phyloP scores from a whole-genome alignment of 2,888 invertebrate species.

The Sericinus montela region DNA sequence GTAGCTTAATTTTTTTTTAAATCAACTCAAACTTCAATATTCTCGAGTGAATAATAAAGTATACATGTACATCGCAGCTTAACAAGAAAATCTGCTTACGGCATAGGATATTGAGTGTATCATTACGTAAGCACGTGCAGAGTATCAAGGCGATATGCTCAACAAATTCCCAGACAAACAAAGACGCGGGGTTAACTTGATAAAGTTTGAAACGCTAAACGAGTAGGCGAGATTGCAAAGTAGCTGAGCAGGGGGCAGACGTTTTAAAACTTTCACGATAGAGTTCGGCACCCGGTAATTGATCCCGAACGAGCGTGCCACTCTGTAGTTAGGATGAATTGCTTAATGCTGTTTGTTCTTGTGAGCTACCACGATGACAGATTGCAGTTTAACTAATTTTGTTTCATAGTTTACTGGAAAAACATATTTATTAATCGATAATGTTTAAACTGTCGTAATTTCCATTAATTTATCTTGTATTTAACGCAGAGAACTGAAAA shows the following conservation, averaged over 20 bases:
- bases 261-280: neutral
- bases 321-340: constrained; percentile 1
- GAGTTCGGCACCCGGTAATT: constrained; percentile 4
- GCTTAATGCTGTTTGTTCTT: constrained; percentile 20
- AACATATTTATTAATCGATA: too few relatives aligned
- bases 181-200: neutral
- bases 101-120: neutral
- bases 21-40: too few relatives aligned
- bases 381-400: constrained; percentile 11
- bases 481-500: too few relatives aligned
- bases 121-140: neutral
- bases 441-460: too few relatives aligned
- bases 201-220: neutral
- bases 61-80: too few relatives aligned
- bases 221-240: neutral
- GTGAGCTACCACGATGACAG: constrained; percentile 21
- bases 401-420: constrained; percentile 23
- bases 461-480: too few relatives aligned
- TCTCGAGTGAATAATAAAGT: too few relatives aligned
- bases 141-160: neutral
- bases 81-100: neutral
- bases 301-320: constrained; percentile 4
- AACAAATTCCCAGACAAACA: neutral
- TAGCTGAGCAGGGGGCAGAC: neutral
- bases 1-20: too few relatives aligned